phyloP scores from a whole-genome alignment of 2,797 vertebrate genomes.

The Dendrocincla fuliginosa region DNA sequence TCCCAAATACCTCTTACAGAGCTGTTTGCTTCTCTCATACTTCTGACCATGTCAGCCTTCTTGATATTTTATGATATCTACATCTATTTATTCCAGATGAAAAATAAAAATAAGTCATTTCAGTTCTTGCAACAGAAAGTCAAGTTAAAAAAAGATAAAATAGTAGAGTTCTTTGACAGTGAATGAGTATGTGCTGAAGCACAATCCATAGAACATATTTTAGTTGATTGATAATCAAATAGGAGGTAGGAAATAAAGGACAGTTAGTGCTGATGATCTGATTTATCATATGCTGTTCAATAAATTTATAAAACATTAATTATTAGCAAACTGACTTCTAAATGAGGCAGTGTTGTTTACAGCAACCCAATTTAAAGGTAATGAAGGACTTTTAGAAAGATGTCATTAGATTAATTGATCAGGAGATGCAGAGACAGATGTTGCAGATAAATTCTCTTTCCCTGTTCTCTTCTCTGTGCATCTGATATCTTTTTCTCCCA shows the following conservation, averaged over 20 bases:
- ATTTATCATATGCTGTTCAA: neutral
- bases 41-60: neutral
- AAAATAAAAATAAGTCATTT: neutral
- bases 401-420: neutral
- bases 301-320: neutral
- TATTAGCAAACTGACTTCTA: neutral
- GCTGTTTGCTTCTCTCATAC: neutral
- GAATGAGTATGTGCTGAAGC: neutral
- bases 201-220: neutral
- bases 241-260: neutral
- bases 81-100: neutral
- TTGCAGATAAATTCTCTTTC: neutral
- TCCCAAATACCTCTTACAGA: neutral
- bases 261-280: neutral
- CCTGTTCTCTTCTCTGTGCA: neutral
- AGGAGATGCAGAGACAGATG: neutral
- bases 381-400: neutral
- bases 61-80: neutral
- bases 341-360: neutral
- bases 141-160: neutral
- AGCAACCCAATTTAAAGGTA: neutral
- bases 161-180: neutral
- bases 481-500: neutral
- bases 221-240: neutral
- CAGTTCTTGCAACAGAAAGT: neutral